These are phyloP conservation scores for Salarias fasciatus DNA, from an alignment of 2,797 vertebrate species.

Conservation along the genomic window DNA sequence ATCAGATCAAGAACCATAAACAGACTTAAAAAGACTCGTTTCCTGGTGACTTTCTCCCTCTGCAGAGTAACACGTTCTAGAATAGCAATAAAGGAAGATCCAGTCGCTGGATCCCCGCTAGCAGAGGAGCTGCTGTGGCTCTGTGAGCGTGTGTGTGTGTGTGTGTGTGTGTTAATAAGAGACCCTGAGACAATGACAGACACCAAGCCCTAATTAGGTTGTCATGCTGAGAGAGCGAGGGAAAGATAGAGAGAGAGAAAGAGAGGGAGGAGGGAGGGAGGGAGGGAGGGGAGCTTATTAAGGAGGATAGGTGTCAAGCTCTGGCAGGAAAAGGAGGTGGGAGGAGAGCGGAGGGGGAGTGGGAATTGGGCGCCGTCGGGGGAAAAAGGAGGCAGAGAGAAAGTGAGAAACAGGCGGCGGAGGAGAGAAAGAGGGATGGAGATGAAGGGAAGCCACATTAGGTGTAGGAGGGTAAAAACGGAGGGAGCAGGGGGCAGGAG, in stretches of 20 bases:
- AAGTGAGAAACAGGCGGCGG: conserved; percentile 8
- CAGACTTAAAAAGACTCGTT: conserved; percentile 15
- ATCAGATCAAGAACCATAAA: conserved; percentile 6
- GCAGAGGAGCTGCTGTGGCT: conserved; percentile 33
- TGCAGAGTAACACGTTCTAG: conserved; percentile 10
- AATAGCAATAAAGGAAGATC: conserved; percentile 39
- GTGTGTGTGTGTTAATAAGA: conserved; percentile 69
- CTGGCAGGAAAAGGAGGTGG: conserved; percentile 69
- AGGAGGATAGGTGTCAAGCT: conserved; percentile 75
- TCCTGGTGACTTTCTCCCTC: conserved; percentile 1
- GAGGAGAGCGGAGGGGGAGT: conserved; percentile 41
- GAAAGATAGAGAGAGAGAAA: conserved; percentile 29
- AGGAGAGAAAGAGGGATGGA: conserved; percentile 22
- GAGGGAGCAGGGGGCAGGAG: conserved; percentile 11
- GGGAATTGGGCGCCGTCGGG: conserved; percentile 18
- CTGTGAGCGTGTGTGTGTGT: conserved; percentile 16
- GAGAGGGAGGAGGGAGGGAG: conserved; percentile 21
- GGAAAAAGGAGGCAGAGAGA: conserved; percentile 10
- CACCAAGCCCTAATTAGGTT: conserved; percentile 81
- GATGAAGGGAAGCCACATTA: conserved; percentile 30
- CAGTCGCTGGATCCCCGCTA: conserved; percentile 38
- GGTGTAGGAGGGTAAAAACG: conserved; percentile 8
- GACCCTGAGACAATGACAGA: conserved; percentile 79
- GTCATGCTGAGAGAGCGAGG: conserved; percentile 71
- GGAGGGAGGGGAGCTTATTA: conserved; percentile 69